A percentile compares a stretch with the other conserved stretches of the same genome.
Evolutionary conservation across 2,888 invertebrate genomes (phyloP).

Genomic region (Tetranychus truncatus): DNA sequence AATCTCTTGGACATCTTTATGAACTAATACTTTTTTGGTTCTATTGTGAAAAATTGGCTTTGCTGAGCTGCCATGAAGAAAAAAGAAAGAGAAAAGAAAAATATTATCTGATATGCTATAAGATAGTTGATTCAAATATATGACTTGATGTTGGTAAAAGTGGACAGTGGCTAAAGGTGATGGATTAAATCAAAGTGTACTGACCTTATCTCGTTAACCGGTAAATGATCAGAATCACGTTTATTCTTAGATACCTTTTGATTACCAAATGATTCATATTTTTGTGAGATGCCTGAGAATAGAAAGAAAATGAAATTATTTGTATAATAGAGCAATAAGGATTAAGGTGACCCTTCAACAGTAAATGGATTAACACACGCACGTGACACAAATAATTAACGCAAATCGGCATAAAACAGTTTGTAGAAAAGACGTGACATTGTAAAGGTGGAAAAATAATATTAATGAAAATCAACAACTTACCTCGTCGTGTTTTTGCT

Average conservation of each 20-base stretch:
- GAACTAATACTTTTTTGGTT: slow-evolving; percentile 35
- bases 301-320: not conserved
- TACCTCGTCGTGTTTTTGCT: slow-evolving; percentile 10
- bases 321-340: not conserved
- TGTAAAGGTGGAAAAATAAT: not conserved
- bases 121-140: not conserved
- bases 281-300: not conserved
- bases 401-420: not conserved
- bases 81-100: not conserved
- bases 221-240: slow-evolving; percentile 9
- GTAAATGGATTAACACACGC: not conserved
- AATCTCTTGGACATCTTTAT: slow-evolving; percentile 43
- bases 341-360: not conserved
- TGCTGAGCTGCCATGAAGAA: not conserved
- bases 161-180: not conserved
- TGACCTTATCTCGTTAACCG: slow-evolving; percentile 11
- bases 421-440: not conserved
- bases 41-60: slow-evolving; percentile 8
- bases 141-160: not conserved
- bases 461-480: not conserved
- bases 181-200: not conserved
- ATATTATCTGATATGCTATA: not conserved
- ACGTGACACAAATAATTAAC: not conserved
- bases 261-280: slow-evolving; percentile 4
- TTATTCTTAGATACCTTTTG: slow-evolving; percentile 3